Percentiles rank a stretch among this genome's conserved stretches.
These are phyloP conservation scores for Spongia lamella DNA, from an alignment of 37 sponge, comb jelly and placozoan species.

Conservation along the genomic window DNA sequence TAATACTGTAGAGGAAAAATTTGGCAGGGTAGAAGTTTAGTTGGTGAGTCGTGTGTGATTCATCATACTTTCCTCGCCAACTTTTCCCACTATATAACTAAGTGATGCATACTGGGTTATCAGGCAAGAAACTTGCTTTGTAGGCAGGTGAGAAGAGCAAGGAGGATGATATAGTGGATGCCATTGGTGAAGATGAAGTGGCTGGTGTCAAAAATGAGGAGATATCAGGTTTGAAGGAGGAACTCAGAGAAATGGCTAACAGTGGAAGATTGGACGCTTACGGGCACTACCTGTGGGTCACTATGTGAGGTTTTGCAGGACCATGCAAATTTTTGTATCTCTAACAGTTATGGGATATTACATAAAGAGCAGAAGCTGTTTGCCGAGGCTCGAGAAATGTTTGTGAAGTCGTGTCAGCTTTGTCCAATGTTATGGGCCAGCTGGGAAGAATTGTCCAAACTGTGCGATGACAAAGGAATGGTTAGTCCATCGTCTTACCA, in stretches of 20 bases:
- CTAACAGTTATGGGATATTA: slow-evolving; percentile 72
- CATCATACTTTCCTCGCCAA: neutral
- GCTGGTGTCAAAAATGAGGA: slow-evolving; percentile 43
- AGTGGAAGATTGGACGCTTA: slow-evolving; percentile 45
- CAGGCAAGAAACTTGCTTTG: neutral
- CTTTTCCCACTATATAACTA: neutral
- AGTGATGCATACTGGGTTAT: neutral
- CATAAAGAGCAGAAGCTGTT: slow-evolving; percentile 44
- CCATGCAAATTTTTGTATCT: neutral
- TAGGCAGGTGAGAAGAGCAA: slow-evolving; percentile 82
- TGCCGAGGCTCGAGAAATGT: slow-evolving; percentile 41
- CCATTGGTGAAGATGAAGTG: slow-evolving; percentile 51
- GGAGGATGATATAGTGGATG: slow-evolving; percentile 69
- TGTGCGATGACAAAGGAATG: slow-evolving; percentile 69
- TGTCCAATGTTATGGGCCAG: slow-evolving; percentile 75
- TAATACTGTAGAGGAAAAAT: too few relatives aligned
- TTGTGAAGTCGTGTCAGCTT: slow-evolving; percentile 48
- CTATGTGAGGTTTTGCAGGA: too few relatives aligned
- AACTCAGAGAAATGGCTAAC: slow-evolving; percentile 34
- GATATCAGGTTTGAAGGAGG: slow-evolving; percentile 38
- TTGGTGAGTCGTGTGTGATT: neutral
- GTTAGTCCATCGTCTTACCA: slow-evolving; percentile 42
- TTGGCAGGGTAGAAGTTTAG: too few relatives aligned
- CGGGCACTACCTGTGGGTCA: slow-evolving; percentile 71
- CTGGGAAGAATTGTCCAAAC: slow-evolving; percentile 71